Percentiles rank a stretch among this genome's conserved stretches.
These are phyloP conservation scores for Synanceia verrucosa DNA, from an alignment of 2,797 vertebrate species.

Conservation along the genomic window DNA sequence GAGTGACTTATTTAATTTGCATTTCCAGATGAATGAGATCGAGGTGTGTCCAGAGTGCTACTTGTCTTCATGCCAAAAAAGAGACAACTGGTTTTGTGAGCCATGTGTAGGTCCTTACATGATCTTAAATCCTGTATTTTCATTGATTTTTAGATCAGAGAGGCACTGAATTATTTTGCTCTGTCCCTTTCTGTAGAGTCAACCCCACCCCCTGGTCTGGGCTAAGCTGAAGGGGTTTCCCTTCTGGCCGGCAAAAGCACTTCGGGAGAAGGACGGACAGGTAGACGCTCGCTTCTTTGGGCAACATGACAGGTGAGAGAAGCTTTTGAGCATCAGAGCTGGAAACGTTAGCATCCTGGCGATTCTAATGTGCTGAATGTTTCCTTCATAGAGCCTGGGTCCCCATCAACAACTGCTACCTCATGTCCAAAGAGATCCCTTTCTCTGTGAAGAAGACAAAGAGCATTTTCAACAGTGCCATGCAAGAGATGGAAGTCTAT, in stretches of 20 bases:
- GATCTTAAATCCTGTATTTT: background rate
- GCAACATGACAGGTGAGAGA: constrained; percentile 93
- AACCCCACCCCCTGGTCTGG: constrained; percentile 97
- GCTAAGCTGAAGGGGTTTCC: constrained; percentile 99
- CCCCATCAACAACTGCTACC: constrained; percentile 99
- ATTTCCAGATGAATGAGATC: constrained; percentile 97
- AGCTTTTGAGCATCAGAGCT: background rate
- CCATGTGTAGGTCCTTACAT: constrained; percentile 91
- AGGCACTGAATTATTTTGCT: constrained; percentile 6
- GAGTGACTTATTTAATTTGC: constrained; percentile 16
- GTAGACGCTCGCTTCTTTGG: constrained; percentile 98
- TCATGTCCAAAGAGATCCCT: constrained; percentile 99
- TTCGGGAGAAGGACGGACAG: constrained; percentile 97
- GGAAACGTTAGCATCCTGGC: background rate
- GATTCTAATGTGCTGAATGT: background rate
- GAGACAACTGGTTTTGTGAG: constrained; percentile 99
- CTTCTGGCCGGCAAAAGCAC: constrained; percentile 99
- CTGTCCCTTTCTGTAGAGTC: constrained; percentile 85
- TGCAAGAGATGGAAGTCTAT: constrained; percentile 99
- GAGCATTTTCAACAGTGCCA: constrained; percentile 99
- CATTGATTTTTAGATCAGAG: background rate
- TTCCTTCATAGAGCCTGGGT: constrained; percentile 91
- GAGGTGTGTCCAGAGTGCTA: constrained; percentile 99
- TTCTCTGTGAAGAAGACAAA: constrained; percentile 99
- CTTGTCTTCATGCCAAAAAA: constrained; percentile 98